Evolutionary conservation across 92 coral and sea anemone genomes (phyloP).

Genomic region (Porites evermanni): DNA sequence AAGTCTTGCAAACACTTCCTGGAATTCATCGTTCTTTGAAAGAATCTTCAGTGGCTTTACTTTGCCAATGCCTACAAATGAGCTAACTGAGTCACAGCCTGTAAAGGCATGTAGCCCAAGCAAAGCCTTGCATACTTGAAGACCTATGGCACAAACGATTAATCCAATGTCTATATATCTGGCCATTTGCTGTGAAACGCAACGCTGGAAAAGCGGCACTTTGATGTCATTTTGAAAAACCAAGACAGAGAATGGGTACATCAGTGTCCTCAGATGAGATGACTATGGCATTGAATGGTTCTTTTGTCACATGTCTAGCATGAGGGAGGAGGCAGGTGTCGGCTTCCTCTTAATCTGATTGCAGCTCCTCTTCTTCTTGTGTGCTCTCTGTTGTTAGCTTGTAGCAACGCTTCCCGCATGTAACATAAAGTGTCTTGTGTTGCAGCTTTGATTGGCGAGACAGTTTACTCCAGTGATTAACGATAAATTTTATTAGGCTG

Average conservation of each 20-base stretch:
- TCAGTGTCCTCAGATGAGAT: constrained; percentile 10
- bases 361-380: constrained; percentile 34
- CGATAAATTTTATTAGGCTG: constrained; percentile 45
- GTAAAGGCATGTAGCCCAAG: constrained; percentile 35
- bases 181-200: background rate
- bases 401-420: constrained; percentile 25
- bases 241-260: background rate
- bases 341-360: constrained; percentile 19
- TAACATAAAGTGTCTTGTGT: constrained; percentile 23
- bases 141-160: constrained; percentile 17
- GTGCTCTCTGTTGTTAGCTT: constrained; percentile 9
- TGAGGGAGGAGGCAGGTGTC: constrained; percentile 35
- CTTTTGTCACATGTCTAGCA: constrained; percentile 25
- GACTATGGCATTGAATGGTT: background rate
- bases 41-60: constrained; percentile 26
- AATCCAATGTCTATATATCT: too few species aligned
- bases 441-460: constrained; percentile 30
- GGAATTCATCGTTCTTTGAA: constrained; percentile 21
- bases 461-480: background rate
- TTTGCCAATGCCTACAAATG: constrained; percentile 46
- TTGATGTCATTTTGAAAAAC: background rate
- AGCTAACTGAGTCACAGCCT: constrained; percentile 35
- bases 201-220: constrained; percentile 1
- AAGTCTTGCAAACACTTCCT: constrained; percentile 10
- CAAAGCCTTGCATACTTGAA: constrained; percentile 36